Base-by-base conservation (phyloP, 2,888 invertebrate species). In the Artemia sinica region DNA sequence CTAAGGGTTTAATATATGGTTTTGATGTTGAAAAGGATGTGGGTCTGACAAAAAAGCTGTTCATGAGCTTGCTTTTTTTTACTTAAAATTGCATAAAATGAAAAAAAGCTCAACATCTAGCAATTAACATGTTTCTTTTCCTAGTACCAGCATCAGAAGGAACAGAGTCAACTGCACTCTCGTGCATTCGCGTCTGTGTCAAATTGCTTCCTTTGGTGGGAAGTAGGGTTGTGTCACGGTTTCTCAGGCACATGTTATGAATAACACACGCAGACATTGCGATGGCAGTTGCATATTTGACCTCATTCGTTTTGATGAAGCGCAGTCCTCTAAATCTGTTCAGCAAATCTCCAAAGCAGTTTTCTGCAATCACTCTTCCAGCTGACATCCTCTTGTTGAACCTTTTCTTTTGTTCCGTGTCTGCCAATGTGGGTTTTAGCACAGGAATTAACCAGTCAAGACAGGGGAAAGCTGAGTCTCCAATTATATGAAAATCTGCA, bases 381-480 rank as follows among this genome's bases (percentile, higher is more conserved):
- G n/a, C 14, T n/a, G 58, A 58, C 14, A 58, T 13, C 5, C 14
- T 58, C 58, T 58, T 58, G 58, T 58, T 58, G 58, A 58, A 58
- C 58, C 58, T 58, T 58, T 14, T 58, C 58, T 58, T 4, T 14
- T 58, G 58, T 3, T 58, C 6, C 13, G 58, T 58, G 58, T 58
- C 14, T 58, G 58, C 58, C 8, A n/a, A 14, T 58, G 7, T 6
- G 13, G 58, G 13, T 58, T 58, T 58, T 14, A 58, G 14, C 8
- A 58, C 58, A 58, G 58, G 58, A 58, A 58, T 58, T 14, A 58
- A 4, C 58, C 58, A 58, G 13, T 58, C 58, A 58, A 8, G 7
- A 14, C 58, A 58, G 13, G 8, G 58, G 14, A 58, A 58, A 14
- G 58, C 58, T 58, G 58, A 58, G 58, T 58, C 58, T n/a, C 58